These are phyloP conservation scores for Drosophila seguyi DNA, from an alignment of 1,140 invertebrate species.

Conservation along the genomic window DNA sequence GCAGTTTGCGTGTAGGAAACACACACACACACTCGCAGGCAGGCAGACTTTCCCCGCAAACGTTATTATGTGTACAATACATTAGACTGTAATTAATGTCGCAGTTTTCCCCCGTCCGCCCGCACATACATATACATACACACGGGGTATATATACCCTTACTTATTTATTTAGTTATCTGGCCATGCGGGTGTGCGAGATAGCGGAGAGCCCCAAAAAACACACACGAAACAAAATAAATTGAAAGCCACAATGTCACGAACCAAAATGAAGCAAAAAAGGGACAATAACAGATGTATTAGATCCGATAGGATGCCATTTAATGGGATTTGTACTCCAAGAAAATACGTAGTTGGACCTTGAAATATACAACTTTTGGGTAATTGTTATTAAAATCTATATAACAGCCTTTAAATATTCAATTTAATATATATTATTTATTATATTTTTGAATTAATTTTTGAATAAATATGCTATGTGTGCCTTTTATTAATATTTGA, in stretches of 20 bases:
- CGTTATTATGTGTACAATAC: conserved; percentile 38
- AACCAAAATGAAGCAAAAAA: background rate
- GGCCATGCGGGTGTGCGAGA: conserved; percentile 45
- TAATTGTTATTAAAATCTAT: too few species aligned
- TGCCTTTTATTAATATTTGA: background rate
- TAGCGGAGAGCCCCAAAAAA: conserved; percentile 34
- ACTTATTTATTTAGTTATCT: conserved; percentile 45
- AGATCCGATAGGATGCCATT: conserved; percentile 12
- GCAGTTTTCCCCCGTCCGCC: conserved; percentile 22
- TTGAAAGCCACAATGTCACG: conserved; percentile 27
- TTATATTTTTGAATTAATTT: background rate
- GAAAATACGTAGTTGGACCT: background rate
- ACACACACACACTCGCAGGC: background rate
- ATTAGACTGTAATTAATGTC: conserved; percentile 74
- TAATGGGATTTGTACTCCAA: conserved; percentile 14
- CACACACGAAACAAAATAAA: conserved; percentile 17
- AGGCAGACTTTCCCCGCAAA: background rate
- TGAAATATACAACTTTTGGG: background rate
- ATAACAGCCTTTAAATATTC: background rate
- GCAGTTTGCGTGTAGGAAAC: conserved; percentile 59
- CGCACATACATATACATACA: background rate
- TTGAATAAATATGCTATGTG: background rate
- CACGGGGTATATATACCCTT: background rate
- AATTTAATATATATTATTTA: too few species aligned
- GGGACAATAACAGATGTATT: conserved; percentile 18